Conservation (phyloP, 2,797 vertebrate genomes). For the Sebastes hubbsi region DNA sequence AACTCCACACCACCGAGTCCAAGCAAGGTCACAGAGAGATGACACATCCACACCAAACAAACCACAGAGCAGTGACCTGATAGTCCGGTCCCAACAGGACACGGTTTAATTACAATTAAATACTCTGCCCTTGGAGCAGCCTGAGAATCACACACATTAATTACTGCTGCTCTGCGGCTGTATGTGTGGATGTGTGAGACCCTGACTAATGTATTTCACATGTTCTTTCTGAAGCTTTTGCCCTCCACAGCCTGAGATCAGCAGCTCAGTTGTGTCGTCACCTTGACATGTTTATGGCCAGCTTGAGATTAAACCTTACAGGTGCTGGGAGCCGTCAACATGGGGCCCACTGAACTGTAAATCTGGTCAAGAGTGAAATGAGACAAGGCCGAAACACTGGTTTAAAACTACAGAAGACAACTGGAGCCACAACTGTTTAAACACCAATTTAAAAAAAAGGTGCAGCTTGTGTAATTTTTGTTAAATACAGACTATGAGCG, state of each 20-base stretch:
- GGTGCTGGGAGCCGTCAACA: conserved; percentile 9
- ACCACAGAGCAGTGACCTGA: conserved; percentile 29
- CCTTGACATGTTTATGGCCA: conserved; percentile 44
- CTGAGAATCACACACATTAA: conserved; percentile 54
- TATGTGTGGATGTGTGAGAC: conserved; percentile 22
- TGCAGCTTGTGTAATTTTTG: neutral
- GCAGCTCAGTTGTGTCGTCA: conserved; percentile 9
- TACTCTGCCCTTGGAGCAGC: conserved; percentile 45
- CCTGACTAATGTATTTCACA: conserved; percentile 37
- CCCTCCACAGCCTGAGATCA: neutral
- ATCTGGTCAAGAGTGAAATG: conserved; percentile 2
- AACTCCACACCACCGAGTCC: conserved; percentile 20
- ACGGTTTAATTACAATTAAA: conserved; percentile 57
- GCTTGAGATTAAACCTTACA: conserved; percentile 27
- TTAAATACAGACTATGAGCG: neutral
- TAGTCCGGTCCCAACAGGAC: conserved; percentile 28
- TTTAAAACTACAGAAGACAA: conserved; percentile 13
- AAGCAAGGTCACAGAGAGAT: conserved; percentile 40
- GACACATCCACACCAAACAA: conserved; percentile 14
- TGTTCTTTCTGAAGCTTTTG: conserved; percentile 7
- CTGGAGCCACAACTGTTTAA: conserved; percentile 1
- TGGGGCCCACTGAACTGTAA: conserved; percentile 9
- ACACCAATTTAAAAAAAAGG: neutral
- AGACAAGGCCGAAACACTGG: neutral
- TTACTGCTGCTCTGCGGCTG: conserved; percentile 40